These are phyloP conservation scores for Theristicus caerulescens DNA, from an alignment of 2,113 vertebrate genomes.

Conservation along the genomic window DNA sequence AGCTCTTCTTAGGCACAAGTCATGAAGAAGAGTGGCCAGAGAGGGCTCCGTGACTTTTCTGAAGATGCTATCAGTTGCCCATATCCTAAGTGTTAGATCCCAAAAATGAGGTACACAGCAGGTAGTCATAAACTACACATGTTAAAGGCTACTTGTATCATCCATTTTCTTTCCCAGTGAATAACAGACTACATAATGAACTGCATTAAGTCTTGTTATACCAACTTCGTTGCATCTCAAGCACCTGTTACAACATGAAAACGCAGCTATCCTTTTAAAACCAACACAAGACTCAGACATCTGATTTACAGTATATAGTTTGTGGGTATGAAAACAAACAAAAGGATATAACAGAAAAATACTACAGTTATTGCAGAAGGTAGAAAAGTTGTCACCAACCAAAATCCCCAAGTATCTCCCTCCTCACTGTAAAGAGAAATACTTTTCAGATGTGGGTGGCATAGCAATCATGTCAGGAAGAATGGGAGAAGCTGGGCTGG, in stretches of 20 bases:
- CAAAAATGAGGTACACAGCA: background rate
- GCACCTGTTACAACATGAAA: background rate
- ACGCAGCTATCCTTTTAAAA: background rate
- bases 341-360: background rate
- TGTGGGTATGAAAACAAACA: background rate
- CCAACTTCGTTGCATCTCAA: background rate
- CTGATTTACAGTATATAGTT: background rate
- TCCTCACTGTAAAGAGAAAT: background rate
- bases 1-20: background rate
- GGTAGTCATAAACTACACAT: background rate
- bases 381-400: background rate
- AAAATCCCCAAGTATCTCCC: background rate
- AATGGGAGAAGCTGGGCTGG: background rate
- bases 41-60: background rate
- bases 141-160: background rate
- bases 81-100: background rate
- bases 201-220: background rate
- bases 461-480: background rate
- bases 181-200: background rate
- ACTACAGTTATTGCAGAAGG: background rate
- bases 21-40: background rate
- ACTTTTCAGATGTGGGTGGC: background rate
- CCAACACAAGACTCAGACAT: background rate
- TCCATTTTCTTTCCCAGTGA: background rate
- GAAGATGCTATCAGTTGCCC: background rate